Evolutionary conservation across 1,140 invertebrate species (phyloP).

Genomic region (Contarinia nasturtii): DNA sequence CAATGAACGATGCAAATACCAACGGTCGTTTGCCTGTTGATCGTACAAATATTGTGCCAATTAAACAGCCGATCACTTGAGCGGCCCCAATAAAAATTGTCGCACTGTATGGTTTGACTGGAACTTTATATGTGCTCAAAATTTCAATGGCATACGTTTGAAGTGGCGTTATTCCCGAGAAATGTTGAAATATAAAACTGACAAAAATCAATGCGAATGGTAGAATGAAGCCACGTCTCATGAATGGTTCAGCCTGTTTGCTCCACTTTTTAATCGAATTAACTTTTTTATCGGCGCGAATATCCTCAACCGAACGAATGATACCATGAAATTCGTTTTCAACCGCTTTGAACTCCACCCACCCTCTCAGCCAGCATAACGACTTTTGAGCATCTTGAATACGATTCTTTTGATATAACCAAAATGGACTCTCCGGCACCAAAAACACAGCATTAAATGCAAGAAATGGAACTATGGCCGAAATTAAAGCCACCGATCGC

Average conservation of each 20-base stretch:
- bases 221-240: conserved; percentile 28
- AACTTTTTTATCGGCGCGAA: too few relatives aligned
- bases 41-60: conserved; percentile 42
- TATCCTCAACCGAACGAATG: too few relatives aligned
- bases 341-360: too few relatives aligned
- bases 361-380: conserved; percentile 42
- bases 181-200: conserved; percentile 47
- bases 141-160: conserved; percentile 52
- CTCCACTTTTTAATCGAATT: too few relatives aligned
- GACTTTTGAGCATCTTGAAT: conserved; percentile 34
- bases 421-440: conserved; percentile 58
- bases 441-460: conserved; percentile 41
- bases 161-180: conserved; percentile 47
- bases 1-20: conserved; percentile 39
- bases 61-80: conserved; percentile 37
- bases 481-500: conserved; percentile 46
- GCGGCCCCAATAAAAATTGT: conserved; percentile 46
- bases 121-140: conserved; percentile 41
- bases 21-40: conserved; percentile 47
- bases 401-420: conserved; percentile 42
- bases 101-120: conserved; percentile 49
- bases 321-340: too few relatives aligned
- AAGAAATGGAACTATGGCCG: conserved; percentile 40
- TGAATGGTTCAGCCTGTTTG: too few relatives aligned
- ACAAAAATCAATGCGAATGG: conserved; percentile 41